Evolutionary conservation across 2,113 vertebrate species (phyloP).

Genomic region (Scomber japonicus): DNA sequence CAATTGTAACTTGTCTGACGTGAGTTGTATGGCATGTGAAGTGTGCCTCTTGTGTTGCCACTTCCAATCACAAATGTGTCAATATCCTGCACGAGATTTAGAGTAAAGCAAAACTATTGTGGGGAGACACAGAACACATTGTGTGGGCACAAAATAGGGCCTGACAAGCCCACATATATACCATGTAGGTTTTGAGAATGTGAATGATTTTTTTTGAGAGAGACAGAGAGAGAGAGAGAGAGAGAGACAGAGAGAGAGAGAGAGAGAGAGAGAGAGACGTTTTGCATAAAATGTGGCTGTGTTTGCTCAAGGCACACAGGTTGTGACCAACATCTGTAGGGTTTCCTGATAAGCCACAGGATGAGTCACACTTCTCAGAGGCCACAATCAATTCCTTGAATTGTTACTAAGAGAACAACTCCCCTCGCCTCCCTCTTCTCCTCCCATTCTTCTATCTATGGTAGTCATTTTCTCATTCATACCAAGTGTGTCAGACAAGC

Average conservation of each 20-base stretch:
- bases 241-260: too few relatives aligned
- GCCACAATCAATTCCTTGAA: conserved; percentile 78
- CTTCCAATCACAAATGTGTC: conserved; percentile 57
- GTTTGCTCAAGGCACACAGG: conserved; percentile 59
- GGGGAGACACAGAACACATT: background rate
- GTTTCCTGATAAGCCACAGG: conserved; percentile 76
- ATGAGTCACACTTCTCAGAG: conserved; percentile 84
- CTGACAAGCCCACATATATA: background rate
- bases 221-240: too few relatives aligned
- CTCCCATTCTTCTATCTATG: conserved; percentile 47
- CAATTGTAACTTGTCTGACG: conserved; percentile 8
- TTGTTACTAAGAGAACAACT: conserved; percentile 67
- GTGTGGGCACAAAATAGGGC: background rate
- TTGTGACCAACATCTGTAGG: conserved; percentile 71
- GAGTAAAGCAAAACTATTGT: conserved; percentile 34
- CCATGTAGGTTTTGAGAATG: conserved; percentile 32
- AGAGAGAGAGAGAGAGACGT: background rate
- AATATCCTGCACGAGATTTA: conserved; percentile 43
- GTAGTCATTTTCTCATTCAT: conserved; percentile 57
- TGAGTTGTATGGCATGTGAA: conserved; percentile 1
- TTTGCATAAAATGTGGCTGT: conserved; percentile 55
- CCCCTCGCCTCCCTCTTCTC: background rate
- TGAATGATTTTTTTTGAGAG: background rate
- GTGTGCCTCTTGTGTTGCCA: conserved; percentile 12
- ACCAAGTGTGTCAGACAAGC: conserved; percentile 25